These are phyloP conservation scores for Graphium colonna DNA, from an alignment of 2,888 invertebrate species.

Conservation along the genomic window DNA sequence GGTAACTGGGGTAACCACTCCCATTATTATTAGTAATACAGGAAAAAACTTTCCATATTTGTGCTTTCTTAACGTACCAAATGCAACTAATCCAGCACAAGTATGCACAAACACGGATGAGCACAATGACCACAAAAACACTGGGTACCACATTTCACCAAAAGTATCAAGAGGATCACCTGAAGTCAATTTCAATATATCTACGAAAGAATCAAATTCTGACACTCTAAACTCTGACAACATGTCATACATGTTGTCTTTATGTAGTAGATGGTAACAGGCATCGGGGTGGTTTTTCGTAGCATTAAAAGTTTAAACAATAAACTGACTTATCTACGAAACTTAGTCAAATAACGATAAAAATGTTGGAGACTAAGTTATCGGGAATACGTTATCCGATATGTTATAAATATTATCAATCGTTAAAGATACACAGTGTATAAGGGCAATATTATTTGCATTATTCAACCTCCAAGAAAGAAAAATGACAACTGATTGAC, in stretches of 20 bases:
- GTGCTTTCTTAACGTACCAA: conserved; percentile 94
- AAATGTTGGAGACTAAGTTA: conserved; percentile 31
- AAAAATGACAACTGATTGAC: background rate
- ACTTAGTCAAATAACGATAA: background rate
- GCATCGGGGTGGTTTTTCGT: conserved; percentile 63
- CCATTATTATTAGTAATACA: conserved; percentile 92
- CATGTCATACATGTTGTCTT: conserved; percentile 79
- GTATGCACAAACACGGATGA: conserved; percentile 96
- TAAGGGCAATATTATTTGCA: background rate
- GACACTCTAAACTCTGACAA: conserved; percentile 78
- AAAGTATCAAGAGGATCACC: conserved; percentile 84
- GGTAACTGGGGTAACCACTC: conserved; percentile 92
- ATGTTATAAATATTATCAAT: background rate
- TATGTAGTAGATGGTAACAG: conserved; percentile 53
- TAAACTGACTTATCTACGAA: background rate
- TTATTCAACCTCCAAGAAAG: too few species aligned
- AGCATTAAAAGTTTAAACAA: conserved; percentile 30
- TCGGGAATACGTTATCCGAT: background rate
- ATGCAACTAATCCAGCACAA: conserved; percentile 94
- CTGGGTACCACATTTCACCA: conserved; percentile 98
- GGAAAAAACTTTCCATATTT: conserved; percentile 97
- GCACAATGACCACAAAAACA: conserved; percentile 96
- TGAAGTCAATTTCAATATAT: conserved; percentile 84
- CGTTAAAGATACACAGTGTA: background rate
- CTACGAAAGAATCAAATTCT: conserved; percentile 84